Conservation (phyloP, 2,888 invertebrate species). For the Diplolepis rosae region DNA sequence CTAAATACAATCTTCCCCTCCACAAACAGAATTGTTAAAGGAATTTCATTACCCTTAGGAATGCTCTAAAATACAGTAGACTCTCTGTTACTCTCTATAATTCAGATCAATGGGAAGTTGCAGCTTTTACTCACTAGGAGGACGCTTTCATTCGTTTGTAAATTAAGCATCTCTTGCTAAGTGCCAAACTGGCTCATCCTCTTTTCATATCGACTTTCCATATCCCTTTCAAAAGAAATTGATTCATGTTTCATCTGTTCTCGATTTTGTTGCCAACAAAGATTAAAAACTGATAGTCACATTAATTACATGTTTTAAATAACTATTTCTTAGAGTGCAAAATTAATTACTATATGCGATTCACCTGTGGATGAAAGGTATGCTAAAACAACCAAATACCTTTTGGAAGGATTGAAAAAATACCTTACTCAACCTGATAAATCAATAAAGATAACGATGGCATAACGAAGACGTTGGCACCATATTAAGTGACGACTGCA, state of each 20-base stretch:
- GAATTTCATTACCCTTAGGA: conserved; percentile 1
- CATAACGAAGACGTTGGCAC: neutral
- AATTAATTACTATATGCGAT: too few relatives aligned
- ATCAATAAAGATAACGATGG: neutral
- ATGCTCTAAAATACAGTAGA: conserved; percentile 7
- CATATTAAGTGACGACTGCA: neutral
- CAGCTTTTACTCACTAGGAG: neutral
- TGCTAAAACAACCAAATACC: neutral
- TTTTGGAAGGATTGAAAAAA: neutral
- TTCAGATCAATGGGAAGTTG: neutral
- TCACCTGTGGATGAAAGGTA: neutral
- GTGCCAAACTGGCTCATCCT: neutral
- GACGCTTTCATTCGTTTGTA: neutral
- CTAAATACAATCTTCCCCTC: neutral
- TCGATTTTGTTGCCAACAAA: neutral
- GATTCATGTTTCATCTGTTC: neutral
- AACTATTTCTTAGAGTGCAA: neutral
- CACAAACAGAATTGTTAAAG: neutral
- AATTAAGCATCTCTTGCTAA: neutral
- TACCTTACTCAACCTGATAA: neutral
- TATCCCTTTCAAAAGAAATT: neutral
- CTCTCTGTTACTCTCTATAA: neutral
- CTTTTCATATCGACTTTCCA: neutral
- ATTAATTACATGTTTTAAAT: neutral
- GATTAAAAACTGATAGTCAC: too few relatives aligned